Evolutionary conservation across 2,113 vertebrate genomes (phyloP).

Genomic region (Onychorhynchus coronatus): DNA sequence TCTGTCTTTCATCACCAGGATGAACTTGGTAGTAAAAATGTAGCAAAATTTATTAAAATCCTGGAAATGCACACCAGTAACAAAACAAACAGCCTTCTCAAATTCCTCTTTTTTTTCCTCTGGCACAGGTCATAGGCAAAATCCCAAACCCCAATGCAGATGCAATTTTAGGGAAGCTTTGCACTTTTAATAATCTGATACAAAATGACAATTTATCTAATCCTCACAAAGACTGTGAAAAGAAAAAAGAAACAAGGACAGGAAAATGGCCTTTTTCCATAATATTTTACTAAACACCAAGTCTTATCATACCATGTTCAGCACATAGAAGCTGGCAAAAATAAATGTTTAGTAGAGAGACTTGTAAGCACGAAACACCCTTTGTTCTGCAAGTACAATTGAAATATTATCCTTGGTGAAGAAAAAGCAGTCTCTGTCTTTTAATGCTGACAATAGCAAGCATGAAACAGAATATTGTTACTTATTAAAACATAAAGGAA

Average conservation of each 20-base stretch:
- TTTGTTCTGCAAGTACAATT: not conserved
- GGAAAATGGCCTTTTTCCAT: not conserved
- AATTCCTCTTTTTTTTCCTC: not conserved
- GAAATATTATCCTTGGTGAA: not conserved
- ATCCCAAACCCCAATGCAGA: not conserved
- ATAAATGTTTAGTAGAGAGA: not conserved
- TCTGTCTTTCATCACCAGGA: not conserved
- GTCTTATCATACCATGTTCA: not conserved
- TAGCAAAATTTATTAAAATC: not conserved
- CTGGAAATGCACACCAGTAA: not conserved
- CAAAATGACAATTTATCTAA: not conserved
- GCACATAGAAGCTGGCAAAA: not conserved
- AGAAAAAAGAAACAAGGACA: not conserved
- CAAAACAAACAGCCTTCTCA: not conserved
- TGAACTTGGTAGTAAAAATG: not conserved
- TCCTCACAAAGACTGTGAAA: not conserved
- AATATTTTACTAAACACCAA: not conserved
- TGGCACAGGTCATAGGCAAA: not conserved
- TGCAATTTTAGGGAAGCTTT: not conserved
- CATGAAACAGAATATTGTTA: not conserved
- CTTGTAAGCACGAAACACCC: not conserved
- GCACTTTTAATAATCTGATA: not conserved
- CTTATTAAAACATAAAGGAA: not conserved
- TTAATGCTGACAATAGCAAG: not conserved
- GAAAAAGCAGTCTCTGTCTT: not conserved